These are phyloP conservation scores for Phalacrocorax carbo DNA, from an alignment of 2,113 vertebrate genomes.

Conservation along the genomic window DNA sequence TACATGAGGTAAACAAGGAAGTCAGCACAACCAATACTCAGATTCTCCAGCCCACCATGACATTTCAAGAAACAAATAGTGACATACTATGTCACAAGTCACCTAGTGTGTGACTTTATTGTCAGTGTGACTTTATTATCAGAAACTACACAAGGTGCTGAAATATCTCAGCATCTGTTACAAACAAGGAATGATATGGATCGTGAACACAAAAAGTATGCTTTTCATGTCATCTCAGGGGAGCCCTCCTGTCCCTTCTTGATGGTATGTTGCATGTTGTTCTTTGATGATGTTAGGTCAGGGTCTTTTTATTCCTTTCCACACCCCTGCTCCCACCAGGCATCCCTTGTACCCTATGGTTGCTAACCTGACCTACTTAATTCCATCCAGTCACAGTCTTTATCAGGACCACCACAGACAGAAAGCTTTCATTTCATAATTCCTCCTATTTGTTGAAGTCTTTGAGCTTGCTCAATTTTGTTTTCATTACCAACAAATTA, in stretches of 20 bases:
- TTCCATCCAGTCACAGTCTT: not conserved
- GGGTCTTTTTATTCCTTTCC: not conserved
- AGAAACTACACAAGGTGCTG: fast-evolving
- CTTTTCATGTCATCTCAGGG: not conserved
- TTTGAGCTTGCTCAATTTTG: not conserved
- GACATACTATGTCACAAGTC: not conserved
- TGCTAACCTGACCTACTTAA: not conserved
- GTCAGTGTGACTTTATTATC: not conserved
- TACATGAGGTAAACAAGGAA: not conserved
- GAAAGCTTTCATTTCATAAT: not conserved
- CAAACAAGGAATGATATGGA: not conserved
- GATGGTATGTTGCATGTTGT: not conserved
- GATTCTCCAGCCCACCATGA: not conserved
- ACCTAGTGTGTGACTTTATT: not conserved
- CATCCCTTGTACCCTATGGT: not conserved
- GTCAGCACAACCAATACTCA: not conserved
- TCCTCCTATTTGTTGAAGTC: not conserved
- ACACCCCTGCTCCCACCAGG: fast-evolving
- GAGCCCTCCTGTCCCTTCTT: not conserved
- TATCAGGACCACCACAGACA: not conserved
- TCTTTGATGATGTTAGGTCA: not conserved
- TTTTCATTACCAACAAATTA: not conserved
- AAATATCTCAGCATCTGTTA: not conserved
- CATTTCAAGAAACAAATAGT: not conserved
- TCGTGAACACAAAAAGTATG: not conserved